Percentiles rank a stretch among this genome's conserved stretches.
phyloP scores from a whole-genome alignment of 2,888 invertebrate species.

The Leptogaster cylindrica region DNA sequence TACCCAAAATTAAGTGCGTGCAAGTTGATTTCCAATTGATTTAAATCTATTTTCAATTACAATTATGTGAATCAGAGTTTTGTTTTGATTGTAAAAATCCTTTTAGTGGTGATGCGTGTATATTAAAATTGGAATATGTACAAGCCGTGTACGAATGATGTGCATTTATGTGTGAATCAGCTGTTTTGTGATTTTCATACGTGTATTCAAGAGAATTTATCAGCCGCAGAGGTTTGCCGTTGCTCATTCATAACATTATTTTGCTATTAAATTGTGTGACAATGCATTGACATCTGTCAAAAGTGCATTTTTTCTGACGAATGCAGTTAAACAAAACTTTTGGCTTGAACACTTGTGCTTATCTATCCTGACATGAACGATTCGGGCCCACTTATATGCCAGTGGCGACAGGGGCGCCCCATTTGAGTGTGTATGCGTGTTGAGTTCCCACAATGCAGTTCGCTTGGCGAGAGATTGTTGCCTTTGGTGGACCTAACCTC shows the following conservation, averaged over 20 bases:
- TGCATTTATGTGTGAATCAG: slow-evolving; percentile 47
- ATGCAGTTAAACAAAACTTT: too few relatives aligned
- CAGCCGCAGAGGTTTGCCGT: too few relatives aligned
- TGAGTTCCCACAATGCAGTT: background rate
- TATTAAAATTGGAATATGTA: slow-evolving; percentile 29
- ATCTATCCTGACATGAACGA: too few relatives aligned
- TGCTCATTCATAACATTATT: too few relatives aligned
- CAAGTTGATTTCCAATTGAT: slow-evolving; percentile 38
- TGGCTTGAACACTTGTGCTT: too few relatives aligned
- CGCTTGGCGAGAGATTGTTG: slow-evolving; percentile 10
- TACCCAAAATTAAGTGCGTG: slow-evolving; percentile 46
- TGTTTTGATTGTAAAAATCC: slow-evolving; percentile 40
- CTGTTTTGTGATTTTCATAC: slow-evolving; percentile 40
- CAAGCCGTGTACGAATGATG: slow-evolving; percentile 36
- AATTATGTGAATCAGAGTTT: slow-evolving; percentile 18
- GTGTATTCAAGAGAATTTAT: slow-evolving; percentile 18
- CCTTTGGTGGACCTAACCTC: slow-evolving; percentile 28
- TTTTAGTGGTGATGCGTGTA: slow-evolving; percentile 14
- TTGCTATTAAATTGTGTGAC: background rate
- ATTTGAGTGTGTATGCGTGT: slow-evolving; percentile 8
- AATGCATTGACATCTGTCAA: slow-evolving; percentile 35
- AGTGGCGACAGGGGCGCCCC: slow-evolving; percentile 20
- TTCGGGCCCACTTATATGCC: too few relatives aligned
- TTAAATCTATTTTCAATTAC: slow-evolving; percentile 17
- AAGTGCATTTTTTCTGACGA: slow-evolving; percentile 13